A percentile compares a stretch with the other conserved stretches of the same genome.
Evolutionary conservation across 2,888 invertebrate genomes (phyloP).

Genomic region (Drosophila nr. fundita): DNA sequence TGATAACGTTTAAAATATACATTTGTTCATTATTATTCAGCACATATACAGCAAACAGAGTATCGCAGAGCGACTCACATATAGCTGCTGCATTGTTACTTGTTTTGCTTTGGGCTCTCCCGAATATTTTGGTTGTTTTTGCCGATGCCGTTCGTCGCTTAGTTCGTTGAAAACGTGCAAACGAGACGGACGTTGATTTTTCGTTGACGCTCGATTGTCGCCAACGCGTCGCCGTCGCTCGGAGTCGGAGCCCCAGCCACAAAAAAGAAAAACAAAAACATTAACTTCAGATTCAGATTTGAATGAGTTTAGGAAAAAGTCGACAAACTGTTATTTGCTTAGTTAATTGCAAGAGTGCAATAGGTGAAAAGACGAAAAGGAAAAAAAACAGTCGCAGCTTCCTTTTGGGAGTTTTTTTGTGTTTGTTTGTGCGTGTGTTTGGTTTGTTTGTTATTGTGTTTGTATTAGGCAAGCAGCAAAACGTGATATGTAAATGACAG

Average conservation of each 20-base stretch:
- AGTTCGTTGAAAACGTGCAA: conserved; percentile 58
- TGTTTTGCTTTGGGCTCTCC: conserved; percentile 34
- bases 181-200: conserved; percentile 56
- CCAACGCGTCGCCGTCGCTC: conserved; percentile 63
- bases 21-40: not conserved
- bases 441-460: conserved; percentile 58
- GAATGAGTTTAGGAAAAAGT: conserved; percentile 43
- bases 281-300: conserved; percentile 40
- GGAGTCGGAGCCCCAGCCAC: conserved; percentile 57
- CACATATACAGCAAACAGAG: not conserved
- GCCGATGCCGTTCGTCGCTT: conserved; percentile 23
- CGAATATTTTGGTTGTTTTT: conserved; percentile 36
- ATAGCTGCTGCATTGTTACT: not conserved
- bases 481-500: conserved; percentile 74
- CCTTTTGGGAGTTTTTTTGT: conserved; percentile 30
- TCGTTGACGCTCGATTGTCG: conserved; percentile 39
- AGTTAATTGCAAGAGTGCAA: conserved; percentile 44
- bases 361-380: not conserved
- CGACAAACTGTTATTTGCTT: conserved; percentile 30
- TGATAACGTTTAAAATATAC: not conserved
- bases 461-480: conserved; percentile 72
- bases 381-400: conserved; percentile 47
- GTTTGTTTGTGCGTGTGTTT: conserved; percentile 22
- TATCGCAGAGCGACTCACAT: not conserved
- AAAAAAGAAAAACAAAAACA: conserved; percentile 17